phyloP scores from a whole-genome alignment of 2,797 vertebrate genomes.

The Cyprinodon diabolis region DNA sequence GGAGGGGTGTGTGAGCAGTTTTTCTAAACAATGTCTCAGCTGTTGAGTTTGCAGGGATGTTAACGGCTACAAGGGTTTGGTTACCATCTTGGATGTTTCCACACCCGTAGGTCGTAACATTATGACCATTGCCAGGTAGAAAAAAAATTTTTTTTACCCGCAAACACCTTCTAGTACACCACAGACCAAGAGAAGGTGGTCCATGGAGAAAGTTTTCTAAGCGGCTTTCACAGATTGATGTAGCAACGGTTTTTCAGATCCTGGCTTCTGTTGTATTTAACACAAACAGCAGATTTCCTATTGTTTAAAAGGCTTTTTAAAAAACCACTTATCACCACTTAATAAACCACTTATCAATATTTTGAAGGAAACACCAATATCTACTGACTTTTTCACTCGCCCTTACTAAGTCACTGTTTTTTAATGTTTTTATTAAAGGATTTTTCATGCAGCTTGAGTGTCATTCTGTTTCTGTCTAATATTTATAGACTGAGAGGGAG shows the following conservation, averaged over 20 bases:
- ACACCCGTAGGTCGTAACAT: neutral
- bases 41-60: neutral
- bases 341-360: slow-evolving; percentile 15
- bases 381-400: slow-evolving; percentile 65
- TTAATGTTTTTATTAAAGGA: slow-evolving; percentile 57
- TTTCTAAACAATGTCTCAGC: neutral
- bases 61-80: neutral
- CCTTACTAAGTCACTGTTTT: neutral
- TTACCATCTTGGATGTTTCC: neutral
- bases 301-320: slow-evolving; percentile 1
- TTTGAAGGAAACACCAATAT: slow-evolving; percentile 76
- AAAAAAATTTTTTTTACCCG: neutral
- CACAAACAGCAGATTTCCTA: neutral
- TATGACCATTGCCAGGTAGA: neutral
- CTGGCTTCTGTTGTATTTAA: neutral
- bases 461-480: slow-evolving; percentile 45
- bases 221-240: neutral
- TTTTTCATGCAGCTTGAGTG: slow-evolving; percentile 67
- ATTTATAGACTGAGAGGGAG: slow-evolving; percentile 47
- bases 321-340: slow-evolving; percentile 20
- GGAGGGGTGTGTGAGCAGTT: neutral
- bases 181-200: neutral
- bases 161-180: neutral
- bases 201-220: neutral
- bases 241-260: neutral